Percentiles rank a stretch among this genome's conserved stretches.
These are phyloP conservation scores for Polyommatus iphigenia DNA, from an alignment of 2,888 invertebrate genomes.

Conservation along the genomic window DNA sequence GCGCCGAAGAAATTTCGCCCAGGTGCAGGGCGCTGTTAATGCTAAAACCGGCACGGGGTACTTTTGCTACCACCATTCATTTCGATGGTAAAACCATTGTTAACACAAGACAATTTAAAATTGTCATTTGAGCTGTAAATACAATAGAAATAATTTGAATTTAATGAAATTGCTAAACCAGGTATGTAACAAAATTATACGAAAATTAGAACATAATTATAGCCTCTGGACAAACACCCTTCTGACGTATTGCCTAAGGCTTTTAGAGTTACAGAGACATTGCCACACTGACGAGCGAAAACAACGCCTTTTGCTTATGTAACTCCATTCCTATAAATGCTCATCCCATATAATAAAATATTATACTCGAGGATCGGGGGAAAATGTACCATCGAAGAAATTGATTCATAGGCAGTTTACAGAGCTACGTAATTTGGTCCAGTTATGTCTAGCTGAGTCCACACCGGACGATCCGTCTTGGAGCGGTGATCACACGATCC, in stretches of 20 bases:
- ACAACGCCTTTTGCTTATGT: slow-evolving; percentile 64
- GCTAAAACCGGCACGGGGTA: no score
- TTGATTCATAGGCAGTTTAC: not conserved
- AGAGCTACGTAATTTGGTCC: not conserved
- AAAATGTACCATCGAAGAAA: not conserved
- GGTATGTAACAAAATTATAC: not conserved
- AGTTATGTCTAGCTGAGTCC: no score
- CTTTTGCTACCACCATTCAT: no score
- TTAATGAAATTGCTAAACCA: not conserved
- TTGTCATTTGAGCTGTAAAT: not conserved
- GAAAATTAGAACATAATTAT: slow-evolving; percentile 16
- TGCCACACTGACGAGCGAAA: slow-evolving; percentile 62
- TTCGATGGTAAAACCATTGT: no score
- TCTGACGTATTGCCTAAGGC: slow-evolving; percentile 57
- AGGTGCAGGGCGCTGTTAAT: no score
- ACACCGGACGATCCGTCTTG: no score
- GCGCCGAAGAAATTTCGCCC: no score
- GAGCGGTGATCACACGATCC: no score
- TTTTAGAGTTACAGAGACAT: slow-evolving; percentile 60
- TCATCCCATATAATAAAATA: slow-evolving; percentile 31
- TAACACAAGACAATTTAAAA: no score
- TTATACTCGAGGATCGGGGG: not conserved
- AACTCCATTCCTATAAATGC: slow-evolving; percentile 45
- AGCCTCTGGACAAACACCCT: slow-evolving; percentile 45
- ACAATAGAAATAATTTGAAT: not conserved